Evolutionary conservation across 2,113 vertebrate genomes (phyloP).

Genomic region (Plotosus lineatus): DNA sequence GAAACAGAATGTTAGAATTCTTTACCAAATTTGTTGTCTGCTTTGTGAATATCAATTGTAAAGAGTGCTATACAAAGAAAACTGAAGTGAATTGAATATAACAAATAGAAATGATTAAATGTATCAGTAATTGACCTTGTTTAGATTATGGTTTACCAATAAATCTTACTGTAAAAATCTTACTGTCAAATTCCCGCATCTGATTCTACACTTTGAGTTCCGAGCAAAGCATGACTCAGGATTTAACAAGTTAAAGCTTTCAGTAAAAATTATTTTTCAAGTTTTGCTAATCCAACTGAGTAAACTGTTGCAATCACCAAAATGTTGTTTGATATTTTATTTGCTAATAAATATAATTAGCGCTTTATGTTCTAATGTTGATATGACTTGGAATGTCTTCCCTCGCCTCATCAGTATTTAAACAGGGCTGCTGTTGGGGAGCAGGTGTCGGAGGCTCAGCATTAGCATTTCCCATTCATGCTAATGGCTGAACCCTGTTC

Average conservation of each 20-base stretch:
- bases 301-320: neutral
- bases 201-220: neutral
- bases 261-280: slow-evolving; percentile 1
- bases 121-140: neutral
- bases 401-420: slow-evolving; percentile 61
- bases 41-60: no score
- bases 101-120: neutral
- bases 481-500: slow-evolving; percentile 75
- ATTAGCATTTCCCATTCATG: slow-evolving; percentile 74
- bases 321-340: neutral
- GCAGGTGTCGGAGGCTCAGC: slow-evolving; percentile 68
- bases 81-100: no score
- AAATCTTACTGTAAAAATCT: neutral
- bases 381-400: slow-evolving; percentile 56
- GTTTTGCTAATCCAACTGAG: no score
- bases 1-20: no score
- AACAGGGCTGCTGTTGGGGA: slow-evolving; percentile 53
- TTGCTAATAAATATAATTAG: slow-evolving; percentile 7
- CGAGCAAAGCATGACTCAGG: neutral
- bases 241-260: neutral
- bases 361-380: slow-evolving; percentile 41
- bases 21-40: no score
- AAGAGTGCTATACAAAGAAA: no score
- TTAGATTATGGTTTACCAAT: neutral
- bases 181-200: neutral